Base-by-base conservation (phyloP, 2,888 invertebrate genomes). In the Polyommatus icarus region DNA sequence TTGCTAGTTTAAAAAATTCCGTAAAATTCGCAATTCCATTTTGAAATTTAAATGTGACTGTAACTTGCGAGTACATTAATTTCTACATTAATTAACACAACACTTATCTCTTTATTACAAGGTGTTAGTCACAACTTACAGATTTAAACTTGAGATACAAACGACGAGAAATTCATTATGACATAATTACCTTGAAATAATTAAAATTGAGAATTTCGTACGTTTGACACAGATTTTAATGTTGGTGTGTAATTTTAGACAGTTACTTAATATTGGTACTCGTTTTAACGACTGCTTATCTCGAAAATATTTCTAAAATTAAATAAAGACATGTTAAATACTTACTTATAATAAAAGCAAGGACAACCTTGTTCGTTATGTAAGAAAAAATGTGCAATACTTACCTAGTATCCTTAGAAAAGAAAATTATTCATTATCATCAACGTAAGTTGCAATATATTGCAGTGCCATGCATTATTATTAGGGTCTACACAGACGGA, bases 241-340 rank as follows among this genome's bases (percentile, higher is more conserved):
- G 67, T 61, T 61, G 61, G 61, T 67, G 32, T 67, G 67, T 67
- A 67, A 67, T 67, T 67, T 29, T 15, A 67, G 18, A 67, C 29
- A 29, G 67, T 67, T 67, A 67, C 67, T 67, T 67, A 67, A 32
- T 67, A 67, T 32, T 1, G 12, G 24, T 67, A 67, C n/a, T 72
- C 73, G 54, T 76, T 77, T 54, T 75, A 79, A 67, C 29, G 67
- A 29, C 29, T 67, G 10, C 5, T 54, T 54, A 67, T 32, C 67
- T 67, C 67, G 15, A 15, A 67, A 29, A 67, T 67, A 32, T 29
- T 12, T 67, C 15, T 67, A 32, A 67, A 67, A 29, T 67, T 29
- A 67, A 67, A 67, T 67, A 32, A 24, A 61, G 7, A 20, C 24
- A 61, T 46, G 10, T 24, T 20, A 61, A 61, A 29, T 29, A 15